Evolutionary conservation across 2,888 invertebrate species (phyloP).

Genomic region (Prionchulus punctatus): DNA sequence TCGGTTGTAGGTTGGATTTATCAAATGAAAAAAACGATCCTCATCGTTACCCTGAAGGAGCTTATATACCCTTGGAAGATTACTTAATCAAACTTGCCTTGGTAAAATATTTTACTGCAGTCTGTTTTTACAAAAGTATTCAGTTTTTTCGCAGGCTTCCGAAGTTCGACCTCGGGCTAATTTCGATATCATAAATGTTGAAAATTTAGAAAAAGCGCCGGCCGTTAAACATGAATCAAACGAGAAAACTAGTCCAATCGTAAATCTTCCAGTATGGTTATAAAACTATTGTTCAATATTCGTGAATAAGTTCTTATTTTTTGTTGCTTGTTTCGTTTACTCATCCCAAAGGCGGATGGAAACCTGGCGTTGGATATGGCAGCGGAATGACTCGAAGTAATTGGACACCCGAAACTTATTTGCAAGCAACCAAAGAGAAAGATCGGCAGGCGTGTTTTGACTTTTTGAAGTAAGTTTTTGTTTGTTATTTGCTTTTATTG

Average conservation of each 20-base stretch:
- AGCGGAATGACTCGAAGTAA: slow-evolving; percentile 16
- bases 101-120: slow-evolving; percentile 17
- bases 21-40: slow-evolving; percentile 27
- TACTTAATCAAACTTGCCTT: slow-evolving; percentile 30
- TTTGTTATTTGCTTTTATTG: neutral
- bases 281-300: no score
- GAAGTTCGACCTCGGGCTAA: slow-evolving; percentile 27
- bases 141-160: slow-evolving; percentile 19
- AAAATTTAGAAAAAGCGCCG: slow-evolving; percentile 19
- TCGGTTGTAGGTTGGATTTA: slow-evolving; percentile 23
- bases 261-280: no score
- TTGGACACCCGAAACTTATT: slow-evolving; percentile 32
- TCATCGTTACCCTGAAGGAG: slow-evolving; percentile 24
- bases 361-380: slow-evolving; percentile 26
- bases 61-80: slow-evolving; percentile 33
- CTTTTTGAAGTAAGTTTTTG: slow-evolving; percentile 5
- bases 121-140: neutral
- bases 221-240: slow-evolving; percentile 16
- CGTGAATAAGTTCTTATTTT: no score
- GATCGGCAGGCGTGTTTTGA: slow-evolving; percentile 29
- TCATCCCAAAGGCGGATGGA: slow-evolving; percentile 19
- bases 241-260: no score
- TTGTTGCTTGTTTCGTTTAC: no score
- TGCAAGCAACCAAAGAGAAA: slow-evolving; percentile 32
- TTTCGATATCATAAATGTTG: slow-evolving; percentile 18